Evolutionary conservation across 2,888 invertebrate genomes (phyloP).

Genomic region (Orthosia gothica): DNA sequence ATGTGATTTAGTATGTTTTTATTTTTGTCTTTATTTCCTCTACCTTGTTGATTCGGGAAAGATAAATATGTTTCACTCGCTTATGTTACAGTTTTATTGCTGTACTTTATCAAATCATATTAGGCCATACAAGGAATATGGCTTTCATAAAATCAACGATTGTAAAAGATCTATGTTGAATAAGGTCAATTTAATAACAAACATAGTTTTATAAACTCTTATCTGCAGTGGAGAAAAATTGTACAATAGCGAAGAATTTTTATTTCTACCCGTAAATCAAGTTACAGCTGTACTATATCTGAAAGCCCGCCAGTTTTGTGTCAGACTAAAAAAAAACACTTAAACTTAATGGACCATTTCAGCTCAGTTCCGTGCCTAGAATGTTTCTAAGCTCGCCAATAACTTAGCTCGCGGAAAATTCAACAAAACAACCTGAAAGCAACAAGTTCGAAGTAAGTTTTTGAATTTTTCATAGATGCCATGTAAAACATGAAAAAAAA

Average conservation of each 20-base stretch:
- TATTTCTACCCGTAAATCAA: conserved; percentile 54
- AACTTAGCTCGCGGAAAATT: conserved; percentile 34
- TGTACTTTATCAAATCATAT: conserved; percentile 48
- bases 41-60: conserved; percentile 36
- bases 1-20: conserved; percentile 59
- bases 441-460: conserved; percentile 46
- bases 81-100: conserved; percentile 43
- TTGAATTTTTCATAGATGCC: neutral
- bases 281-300: conserved; percentile 45
- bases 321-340: conserved; percentile 41
- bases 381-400: conserved; percentile 56
- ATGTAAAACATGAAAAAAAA: conserved; percentile 33
- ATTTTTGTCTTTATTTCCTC: conserved; percentile 56
- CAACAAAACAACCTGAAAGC: conserved; percentile 35
- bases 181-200: conserved; percentile 26
- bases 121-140: conserved; percentile 20
- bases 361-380: conserved; percentile 60
- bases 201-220: conserved; percentile 10
- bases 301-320: conserved; percentile 26
- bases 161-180: conserved; percentile 13
- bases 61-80: conserved; percentile 40
- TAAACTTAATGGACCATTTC: conserved; percentile 60
- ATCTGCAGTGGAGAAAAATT: conserved; percentile 19
- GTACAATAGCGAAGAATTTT: conserved; percentile 19
- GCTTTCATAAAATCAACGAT: conserved; percentile 27